These are phyloP conservation scores for Trichacis sp. DNA, from an alignment of 2,888 invertebrate species.

Conservation along the genomic window DNA sequence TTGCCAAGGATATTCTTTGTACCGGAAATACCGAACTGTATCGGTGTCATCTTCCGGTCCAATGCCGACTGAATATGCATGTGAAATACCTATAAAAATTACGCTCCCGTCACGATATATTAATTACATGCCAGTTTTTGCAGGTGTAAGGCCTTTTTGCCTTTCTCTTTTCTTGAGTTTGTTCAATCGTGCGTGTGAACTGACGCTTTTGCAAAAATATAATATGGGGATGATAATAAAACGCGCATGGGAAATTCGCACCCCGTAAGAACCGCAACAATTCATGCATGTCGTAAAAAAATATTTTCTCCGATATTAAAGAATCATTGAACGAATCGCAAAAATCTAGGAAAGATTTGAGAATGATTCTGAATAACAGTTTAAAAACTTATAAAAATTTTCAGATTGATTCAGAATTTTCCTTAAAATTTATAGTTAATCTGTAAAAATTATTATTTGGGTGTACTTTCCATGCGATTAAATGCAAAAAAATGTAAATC, in stretches of 20 bases:
- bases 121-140: conserved; percentile 53
- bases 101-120: conserved; percentile 48
- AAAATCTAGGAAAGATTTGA: too few relatives aligned
- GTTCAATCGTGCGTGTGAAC: conserved; percentile 55
- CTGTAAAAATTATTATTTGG: too few relatives aligned
- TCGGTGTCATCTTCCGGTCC: conserved; percentile 50
- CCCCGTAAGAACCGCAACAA: conserved; percentile 26
- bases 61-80: conserved; percentile 49
- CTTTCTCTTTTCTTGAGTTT: conserved; percentile 31
- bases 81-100: conserved; percentile 44
- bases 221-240: conserved; percentile 9
- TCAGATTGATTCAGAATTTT: too few relatives aligned
- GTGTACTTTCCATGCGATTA: too few relatives aligned
- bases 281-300: too few relatives aligned
- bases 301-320: too few relatives aligned
- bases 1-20: conserved; percentile 28
- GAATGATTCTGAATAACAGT: too few relatives aligned
- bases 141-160: conserved; percentile 50
- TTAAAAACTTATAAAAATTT: too few relatives aligned
- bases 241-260: conserved; percentile 22
- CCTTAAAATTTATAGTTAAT: too few relatives aligned
- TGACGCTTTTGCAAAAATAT: conserved; percentile 26
- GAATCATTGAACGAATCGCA: too few relatives aligned
- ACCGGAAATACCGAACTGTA: conserved; percentile 47
- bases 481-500: too few relatives aligned